Base-by-base conservation (phyloP, 2,888 invertebrate genomes). In the Scaptomyza reducta region DNA sequence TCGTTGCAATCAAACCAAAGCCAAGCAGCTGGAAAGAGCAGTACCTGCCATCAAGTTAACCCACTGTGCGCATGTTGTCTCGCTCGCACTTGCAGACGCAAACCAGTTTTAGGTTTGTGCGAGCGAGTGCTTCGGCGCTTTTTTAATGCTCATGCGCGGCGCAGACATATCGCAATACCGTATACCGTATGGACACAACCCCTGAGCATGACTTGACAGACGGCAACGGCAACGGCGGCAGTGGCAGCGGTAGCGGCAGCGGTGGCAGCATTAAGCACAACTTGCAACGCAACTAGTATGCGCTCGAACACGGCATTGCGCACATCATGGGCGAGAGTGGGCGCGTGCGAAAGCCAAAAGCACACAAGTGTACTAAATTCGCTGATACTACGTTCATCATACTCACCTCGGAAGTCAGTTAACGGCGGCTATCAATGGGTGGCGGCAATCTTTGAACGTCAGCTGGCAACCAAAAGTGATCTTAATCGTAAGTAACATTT, bases 231-330 rank as follows among this genome's bases (percentile, higher is more conserved):
- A 38, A 16, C 38, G n/a, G 47, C 63, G 55, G 40, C 42, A 14
- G 38, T 44, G 18, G 53, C 42, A 14, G 38, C 47, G 18, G 53
- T 62, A n/a, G 47, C 63, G 55, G 40, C 42, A 14, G 38, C 47
- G 18, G 53, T 62, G 58, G 61, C 64, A 16, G 61, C 74, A 61
- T 59, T 54, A 68, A 79, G 74, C 70, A 75, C 78, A 79, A 84
- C 81, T 83, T 82, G 80, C 89, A 90, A 90, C 79, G 77, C 89
- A 90, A 91, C 91, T 90, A 91, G 90, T 91, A 90, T 91, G 90
- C 91, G 90, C 89, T 91, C 90, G 90, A 90, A 90, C 91, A 88
- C 85, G 89, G 90, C 82, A 89, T 89, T 82, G 90, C 88, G 89
- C 89, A 89, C 90, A 90, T 91, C 91, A 84, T 76, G 75, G 76